Base-by-base conservation (phyloP, 1,140 invertebrate species). In the Campodea augens region DNA sequence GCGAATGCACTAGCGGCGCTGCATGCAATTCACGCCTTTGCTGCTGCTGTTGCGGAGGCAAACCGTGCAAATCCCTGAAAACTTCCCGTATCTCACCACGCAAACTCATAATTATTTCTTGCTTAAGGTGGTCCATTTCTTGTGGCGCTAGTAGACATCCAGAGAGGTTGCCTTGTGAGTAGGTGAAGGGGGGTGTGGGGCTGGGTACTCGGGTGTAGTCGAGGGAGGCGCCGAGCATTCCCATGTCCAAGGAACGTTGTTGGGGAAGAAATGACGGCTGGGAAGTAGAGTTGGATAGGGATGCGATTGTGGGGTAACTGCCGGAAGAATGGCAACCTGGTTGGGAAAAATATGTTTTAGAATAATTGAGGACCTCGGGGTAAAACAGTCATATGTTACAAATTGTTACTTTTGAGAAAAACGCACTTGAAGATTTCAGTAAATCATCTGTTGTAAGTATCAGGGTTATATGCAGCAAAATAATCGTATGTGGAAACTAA, bases 51-150 rank as follows among this genome's bases (percentile, higher is more conserved):
- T 32, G 27, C 27, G 7, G 27, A 10, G 7, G 27, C 27, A 10
- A 15, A 7, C 15, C 7, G 7, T 32, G 27, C 27, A 46, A 12
- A 19, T 46, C 45, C 20, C 45, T 4, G 21, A 60, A 42, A 15
- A 54, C 48, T n/a, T 58, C 52, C 7, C 56, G 49, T 18, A 65
- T 47, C 48, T 64, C 62, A 15, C 50, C 45, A 15, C 56, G 51
- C 7, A 65, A 45, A 37, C 54, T 56, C 13, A 44, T 45, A 1
- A 65, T 53, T 15, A 65, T 54, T 25, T 63, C 64, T 41, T 55
- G 47, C 45, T 62, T 61, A 37, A 65, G 38, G 21, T 53, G 51
- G 23, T 65, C 62, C 25, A 64, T 45, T 24, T 63, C 61, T 24
- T 53, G 46, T 3, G 44, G 45, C 10, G 54, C 48, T 20, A 56